Conservation (phyloP, 1,140 invertebrate genomes). For the Drosophila quadrilineata region DNA sequence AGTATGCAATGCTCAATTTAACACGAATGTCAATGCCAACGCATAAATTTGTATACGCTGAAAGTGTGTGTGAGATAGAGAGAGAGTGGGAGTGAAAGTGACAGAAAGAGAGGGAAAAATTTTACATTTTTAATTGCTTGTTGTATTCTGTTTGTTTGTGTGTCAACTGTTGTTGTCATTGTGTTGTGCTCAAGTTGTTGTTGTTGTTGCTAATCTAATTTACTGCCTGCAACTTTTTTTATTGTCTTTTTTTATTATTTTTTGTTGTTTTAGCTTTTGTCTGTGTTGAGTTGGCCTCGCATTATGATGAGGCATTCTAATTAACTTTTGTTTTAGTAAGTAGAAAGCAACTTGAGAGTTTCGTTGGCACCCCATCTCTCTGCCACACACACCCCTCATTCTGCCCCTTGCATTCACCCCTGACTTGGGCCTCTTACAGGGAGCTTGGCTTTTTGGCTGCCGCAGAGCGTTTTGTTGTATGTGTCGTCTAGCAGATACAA, state of each 20-base stretch:
- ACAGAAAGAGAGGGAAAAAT: conserved; percentile 29
- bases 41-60: conserved; percentile 42
- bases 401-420: background rate
- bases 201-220: conserved; percentile 74
- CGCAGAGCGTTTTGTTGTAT: conserved; percentile 23
- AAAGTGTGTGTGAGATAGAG: too few relatives aligned
- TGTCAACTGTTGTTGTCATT: conserved; percentile 22
- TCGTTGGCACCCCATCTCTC: conserved; percentile 20
- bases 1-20: conserved; percentile 59
- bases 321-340: conserved; percentile 77
- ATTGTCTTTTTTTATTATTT: conserved; percentile 19
- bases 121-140: conserved; percentile 78
- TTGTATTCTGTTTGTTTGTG: conserved; percentile 65
- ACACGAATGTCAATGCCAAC: conserved; percentile 40
- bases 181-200: conserved; percentile 15
- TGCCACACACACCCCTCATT: too few relatives aligned
- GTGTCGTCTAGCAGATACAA: conserved; percentile 58
- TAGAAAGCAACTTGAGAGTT: conserved; percentile 57
- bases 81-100: too few relatives aligned
- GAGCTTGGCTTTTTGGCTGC: conserved; percentile 46
- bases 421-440: conserved; percentile 8
- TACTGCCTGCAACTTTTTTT: conserved; percentile 76
- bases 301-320: conserved; percentile 74
- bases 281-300: conserved; percentile 52
- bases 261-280: too few relatives aligned